These are phyloP conservation scores for Synanthedon tipuliformis DNA, from an alignment of 2,888 invertebrate genomes.

Conservation along the genomic window DNA sequence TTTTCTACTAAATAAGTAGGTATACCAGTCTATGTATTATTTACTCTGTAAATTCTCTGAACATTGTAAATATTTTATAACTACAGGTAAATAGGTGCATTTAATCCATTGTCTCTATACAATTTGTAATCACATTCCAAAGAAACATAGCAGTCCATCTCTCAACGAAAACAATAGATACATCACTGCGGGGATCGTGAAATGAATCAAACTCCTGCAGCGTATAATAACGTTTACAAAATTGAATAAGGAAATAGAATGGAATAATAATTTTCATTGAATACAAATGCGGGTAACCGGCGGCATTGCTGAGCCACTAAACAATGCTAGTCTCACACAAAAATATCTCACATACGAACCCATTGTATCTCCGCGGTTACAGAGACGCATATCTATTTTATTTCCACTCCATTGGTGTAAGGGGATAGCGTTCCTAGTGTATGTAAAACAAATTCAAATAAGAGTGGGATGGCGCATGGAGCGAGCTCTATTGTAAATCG, in stretches of 20 bases:
- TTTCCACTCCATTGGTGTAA: conserved; percentile 29
- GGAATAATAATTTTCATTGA: conserved; percentile 40
- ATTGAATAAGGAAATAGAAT: conserved; percentile 30
- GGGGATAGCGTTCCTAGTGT: conserved; percentile 33
- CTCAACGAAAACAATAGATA: too few species aligned
- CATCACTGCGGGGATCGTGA: conserved; percentile 1
- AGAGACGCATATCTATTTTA: conserved; percentile 38
- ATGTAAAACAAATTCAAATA: conserved; percentile 53
- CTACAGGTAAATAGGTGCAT: too few species aligned
- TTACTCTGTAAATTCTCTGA: too few species aligned
- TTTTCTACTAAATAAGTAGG: too few species aligned
- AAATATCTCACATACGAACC: conserved; percentile 32
- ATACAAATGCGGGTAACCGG: conserved; percentile 26
- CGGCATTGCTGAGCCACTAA: conserved; percentile 31
- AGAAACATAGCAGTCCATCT: too few species aligned
- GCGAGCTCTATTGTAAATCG: conserved; percentile 4
- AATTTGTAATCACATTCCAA: too few species aligned
- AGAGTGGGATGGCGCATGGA: conserved; percentile 10
- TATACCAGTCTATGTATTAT: too few species aligned
- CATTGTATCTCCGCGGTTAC: conserved; percentile 24
- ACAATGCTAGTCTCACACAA: conserved; percentile 37
- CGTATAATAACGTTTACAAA: not conserved
- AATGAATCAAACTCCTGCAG: not conserved
- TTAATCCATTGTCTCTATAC: too few species aligned
- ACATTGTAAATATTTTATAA: too few species aligned